Conservation (phyloP, 2,113 vertebrate species). For the Ranitomeya variabilis region DNA sequence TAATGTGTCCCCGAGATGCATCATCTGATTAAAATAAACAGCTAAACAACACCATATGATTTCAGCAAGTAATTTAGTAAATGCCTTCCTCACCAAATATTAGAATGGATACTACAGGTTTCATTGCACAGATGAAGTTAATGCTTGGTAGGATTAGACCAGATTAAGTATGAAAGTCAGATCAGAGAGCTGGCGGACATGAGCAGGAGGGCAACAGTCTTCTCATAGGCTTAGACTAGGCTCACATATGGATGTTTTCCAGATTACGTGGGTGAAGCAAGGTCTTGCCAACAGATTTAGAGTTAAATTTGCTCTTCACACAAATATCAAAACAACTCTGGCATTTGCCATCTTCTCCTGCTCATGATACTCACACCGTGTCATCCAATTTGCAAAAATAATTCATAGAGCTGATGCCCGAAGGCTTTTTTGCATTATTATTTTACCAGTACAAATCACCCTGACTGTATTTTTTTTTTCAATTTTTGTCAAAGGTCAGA, state of each 20-base stretch:
- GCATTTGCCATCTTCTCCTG: slow-evolving; percentile 67
- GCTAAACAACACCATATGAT: slow-evolving; percentile 81
- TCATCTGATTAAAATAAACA: slow-evolving; percentile 81
- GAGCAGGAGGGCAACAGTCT: slow-evolving; percentile 72
- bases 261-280: slow-evolving; percentile 76
- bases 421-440: background rate
- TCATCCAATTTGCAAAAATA: slow-evolving; percentile 72
- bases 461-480: background rate
- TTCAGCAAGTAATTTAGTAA: slow-evolving; percentile 84
- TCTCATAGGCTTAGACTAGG: slow-evolving; percentile 74
- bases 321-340: slow-evolving; percentile 75
- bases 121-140: slow-evolving; percentile 84
- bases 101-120: slow-evolving; percentile 80
- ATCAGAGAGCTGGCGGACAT: slow-evolving; percentile 75
- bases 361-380: slow-evolving; percentile 72
- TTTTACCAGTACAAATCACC: background rate
- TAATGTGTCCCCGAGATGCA: slow-evolving; percentile 72
- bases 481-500: background rate
- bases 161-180: slow-evolving; percentile 85
- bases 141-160: slow-evolving; percentile 82
- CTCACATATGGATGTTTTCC: slow-evolving; percentile 73
- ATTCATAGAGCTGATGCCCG: background rate
- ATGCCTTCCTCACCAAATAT: slow-evolving; percentile 81
- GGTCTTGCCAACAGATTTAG: slow-evolving; percentile 77
- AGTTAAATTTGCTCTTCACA: slow-evolving; percentile 78